Conservation (phyloP, 1,140 invertebrate species). For the Oedothorax gibbosus region DNA sequence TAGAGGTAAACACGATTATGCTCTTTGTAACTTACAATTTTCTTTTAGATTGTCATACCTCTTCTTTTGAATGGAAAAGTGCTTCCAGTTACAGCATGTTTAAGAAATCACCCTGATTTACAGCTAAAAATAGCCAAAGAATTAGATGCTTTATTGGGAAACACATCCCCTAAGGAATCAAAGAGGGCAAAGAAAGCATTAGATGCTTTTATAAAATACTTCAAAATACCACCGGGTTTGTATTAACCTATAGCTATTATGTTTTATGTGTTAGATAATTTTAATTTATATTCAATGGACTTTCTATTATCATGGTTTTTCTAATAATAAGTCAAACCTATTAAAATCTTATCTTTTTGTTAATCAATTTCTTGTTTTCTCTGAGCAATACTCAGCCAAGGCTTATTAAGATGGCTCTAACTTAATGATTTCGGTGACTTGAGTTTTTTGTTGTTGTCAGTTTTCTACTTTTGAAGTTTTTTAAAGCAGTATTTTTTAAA, state of each 20-base stretch:
- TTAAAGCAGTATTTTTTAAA: no score
- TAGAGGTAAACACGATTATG: no score
- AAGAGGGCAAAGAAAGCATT: conserved; percentile 11
- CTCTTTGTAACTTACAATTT: background rate
- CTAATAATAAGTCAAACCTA: no score
- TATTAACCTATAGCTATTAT: background rate
- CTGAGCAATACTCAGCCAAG: no score
- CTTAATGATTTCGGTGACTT: no score
- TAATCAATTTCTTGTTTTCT: no score
- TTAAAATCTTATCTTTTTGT: no score
- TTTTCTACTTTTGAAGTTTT: no score
- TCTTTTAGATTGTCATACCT: conserved; percentile 28
- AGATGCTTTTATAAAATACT: background rate
- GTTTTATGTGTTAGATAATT: background rate
- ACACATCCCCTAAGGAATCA: background rate
- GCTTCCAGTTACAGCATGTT: background rate
- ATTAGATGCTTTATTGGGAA: conserved; percentile 11
- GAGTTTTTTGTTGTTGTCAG: no score
- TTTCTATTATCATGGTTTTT: no score
- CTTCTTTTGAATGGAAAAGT: conserved; percentile 25
- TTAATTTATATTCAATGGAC: background rate
- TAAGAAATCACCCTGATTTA: conserved; percentile 5
- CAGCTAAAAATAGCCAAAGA: conserved; percentile 17
- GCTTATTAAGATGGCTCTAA: no score
- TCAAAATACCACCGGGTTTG: conserved; percentile 40